Evolutionary conservation across 2,888 invertebrate species (phyloP), one percentile per base, ranked within the genome.

Genomic region (Punctoribates punctum): DNA sequence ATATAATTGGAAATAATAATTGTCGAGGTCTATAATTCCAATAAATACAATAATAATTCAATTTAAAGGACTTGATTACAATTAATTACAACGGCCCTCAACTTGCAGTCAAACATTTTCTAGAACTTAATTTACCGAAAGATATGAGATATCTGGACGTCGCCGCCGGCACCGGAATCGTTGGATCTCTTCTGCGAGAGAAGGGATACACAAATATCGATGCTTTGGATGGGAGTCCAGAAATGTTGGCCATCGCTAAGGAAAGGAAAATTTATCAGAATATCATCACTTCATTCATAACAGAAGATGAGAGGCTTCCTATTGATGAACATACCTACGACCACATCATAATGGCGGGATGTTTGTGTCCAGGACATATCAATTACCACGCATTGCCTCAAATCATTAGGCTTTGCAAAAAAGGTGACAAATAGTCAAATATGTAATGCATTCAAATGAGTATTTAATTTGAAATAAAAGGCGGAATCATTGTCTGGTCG

Each of bases 301-400:
- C 42, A 8, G 51, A 60, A 8, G 73, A 76, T 0, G 23, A 13
- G 1, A 29, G 60, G n/a, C n/a, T 76, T 15, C 77, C 77, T 1
- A 23, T 77, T n/a, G 73, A 73, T 5, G 38, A 73, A n/a, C 25
- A 51, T 27, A 15, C 42, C 8, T 77, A 73, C 34, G 77, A 77
- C 27, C 42, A 34, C 3, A 46, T 74, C 0, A 57, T 77, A 23
- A 54, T 77, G 77, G 73, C 75, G 13, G 76, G 76, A 20, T 62
- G 62, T 57, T 73, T 76, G 20, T 65, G 48, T 67, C 76, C 76
- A 9, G 77, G 76, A 27, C 76, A 77, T 48, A 72, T 76, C 65
- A 46, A 13, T 13, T 13, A 46, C 15, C 15, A 38, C n/a, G 62
- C 75, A 23, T 54, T 76, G n/a, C 15, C 15, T 48, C n/a, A 48